Conservation (phyloP, 2,113 vertebrate genomes). For the Engystomops pustulosus region DNA sequence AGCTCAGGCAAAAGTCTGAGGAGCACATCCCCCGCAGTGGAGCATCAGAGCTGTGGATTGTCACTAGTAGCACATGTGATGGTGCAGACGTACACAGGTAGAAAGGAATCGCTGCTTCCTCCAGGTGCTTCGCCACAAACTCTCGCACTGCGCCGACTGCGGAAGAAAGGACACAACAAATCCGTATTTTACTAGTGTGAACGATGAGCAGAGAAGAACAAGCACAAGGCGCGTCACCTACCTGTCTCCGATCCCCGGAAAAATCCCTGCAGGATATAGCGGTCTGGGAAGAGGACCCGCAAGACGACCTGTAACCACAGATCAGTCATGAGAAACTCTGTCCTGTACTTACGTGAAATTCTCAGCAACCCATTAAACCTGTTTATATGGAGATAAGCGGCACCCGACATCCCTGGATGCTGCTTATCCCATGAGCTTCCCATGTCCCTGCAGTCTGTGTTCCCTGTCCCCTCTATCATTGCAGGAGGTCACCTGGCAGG, state of each 20-base stretch:
- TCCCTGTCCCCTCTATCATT: too few species aligned
- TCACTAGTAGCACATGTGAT: too few species aligned
- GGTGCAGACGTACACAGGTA: slow-evolving; percentile 85
- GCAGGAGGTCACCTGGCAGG: too few species aligned
- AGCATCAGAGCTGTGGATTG: too few species aligned
- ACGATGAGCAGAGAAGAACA: not conserved
- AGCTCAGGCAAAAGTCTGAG: too few species aligned
- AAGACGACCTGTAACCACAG: slow-evolving; percentile 82
- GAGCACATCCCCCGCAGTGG: too few species aligned
- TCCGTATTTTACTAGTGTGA: not conserved
- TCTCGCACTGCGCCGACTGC: slow-evolving; percentile 82
- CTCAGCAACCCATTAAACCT: too few species aligned
- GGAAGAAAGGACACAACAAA: slow-evolving; percentile 60
- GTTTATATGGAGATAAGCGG: too few species aligned
- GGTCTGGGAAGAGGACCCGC: slow-evolving; percentile 91
- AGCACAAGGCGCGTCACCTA: slow-evolving; percentile 63
- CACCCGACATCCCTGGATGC: too few species aligned
- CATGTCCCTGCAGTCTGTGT: too few species aligned
- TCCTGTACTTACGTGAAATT: too few species aligned
- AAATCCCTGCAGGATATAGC: slow-evolving; percentile 89
- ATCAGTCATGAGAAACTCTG: not conserved
- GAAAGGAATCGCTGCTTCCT: slow-evolving; percentile 80
- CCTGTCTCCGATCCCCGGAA: slow-evolving; percentile 90
- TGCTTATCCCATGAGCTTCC: too few species aligned
- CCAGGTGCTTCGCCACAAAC: slow-evolving; percentile 85